Evolutionary conservation across 2,888 invertebrate species (phyloP), one percentile per base, ranked within the genome.

Genomic region (Vandiemenella viatica): DNA sequence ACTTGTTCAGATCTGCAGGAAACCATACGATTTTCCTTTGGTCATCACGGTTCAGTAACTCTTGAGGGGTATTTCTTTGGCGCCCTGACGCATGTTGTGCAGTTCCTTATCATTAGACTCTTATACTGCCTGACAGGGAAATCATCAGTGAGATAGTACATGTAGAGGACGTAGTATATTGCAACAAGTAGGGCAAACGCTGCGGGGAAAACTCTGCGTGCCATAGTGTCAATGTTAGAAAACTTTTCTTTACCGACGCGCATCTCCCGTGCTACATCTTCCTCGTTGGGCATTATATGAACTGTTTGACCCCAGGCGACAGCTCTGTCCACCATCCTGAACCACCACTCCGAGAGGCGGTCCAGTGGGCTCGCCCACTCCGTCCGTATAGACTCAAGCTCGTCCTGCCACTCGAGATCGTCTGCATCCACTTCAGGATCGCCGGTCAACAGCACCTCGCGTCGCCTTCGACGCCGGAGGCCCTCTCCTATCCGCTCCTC

Each of bases 101-200:
- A n/a, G n/a, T n/a, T n/a, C n/a, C n/a, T n/a, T n/a, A n/a, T n/a
- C n/a, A n/a, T n/a, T n/a, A n/a, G n/a, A n/a, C n/a, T n/a, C n/a
- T n/a, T 32, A n/a, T 32, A 32, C n/a, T 10, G n/a, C 22, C 38
- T 47, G 1, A 23, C 51, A 10, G 55, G 53, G 38, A 50, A 51
- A 5, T 62, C 60, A 45, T 63, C 62, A 2, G 58, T 57, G 32
- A 62, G 59, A 45, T 62, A 62, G 49, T 61, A 63, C 51, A 61
- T 55, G 47, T 62, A 64, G 1, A 57, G 53, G 1, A 60, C 52
- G 55, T 59, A 60, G 49, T 76, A 76, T 46, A 70, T 65, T 6
- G 68, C 62, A 60, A 76, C 72, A 57, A 76, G 71, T 38, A 71
- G 58, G n/a, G 71, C 63, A 60, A 75, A 77, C 13, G 71, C 63